Conservation (phyloP, 2,888 invertebrate species). For the Dermolepida albohirtum region DNA sequence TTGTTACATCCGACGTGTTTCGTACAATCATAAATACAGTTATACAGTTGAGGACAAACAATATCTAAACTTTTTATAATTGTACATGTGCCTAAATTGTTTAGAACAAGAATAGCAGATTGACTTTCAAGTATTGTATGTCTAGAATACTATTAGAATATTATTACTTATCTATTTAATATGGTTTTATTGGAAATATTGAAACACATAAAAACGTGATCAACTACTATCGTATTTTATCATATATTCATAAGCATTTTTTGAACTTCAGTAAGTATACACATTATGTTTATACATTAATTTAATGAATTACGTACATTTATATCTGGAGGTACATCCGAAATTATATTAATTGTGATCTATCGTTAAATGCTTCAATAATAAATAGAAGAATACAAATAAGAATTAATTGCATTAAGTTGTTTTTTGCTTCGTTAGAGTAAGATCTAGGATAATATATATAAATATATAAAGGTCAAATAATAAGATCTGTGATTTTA, state of each 20-base stretch:
- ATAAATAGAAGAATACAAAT: too few species aligned
- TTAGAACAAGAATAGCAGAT: too few species aligned
- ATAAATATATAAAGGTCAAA: too few species aligned
- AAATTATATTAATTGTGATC: constrained; percentile 3
- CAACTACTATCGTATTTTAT: constrained; percentile 15
- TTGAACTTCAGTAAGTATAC: constrained; percentile 10
- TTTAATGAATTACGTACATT: constrained; percentile 38
- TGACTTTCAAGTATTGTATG: constrained; percentile 15
- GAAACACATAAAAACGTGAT: constrained; percentile 17
- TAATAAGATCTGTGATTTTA: too few species aligned
- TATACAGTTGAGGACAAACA: constrained; percentile 10
- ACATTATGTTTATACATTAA: constrained; percentile 13
- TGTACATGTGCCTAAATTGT: neutral
- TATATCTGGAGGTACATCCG: constrained; percentile 41
- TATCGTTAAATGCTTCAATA: constrained; percentile 5
- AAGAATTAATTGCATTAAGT: too few species aligned
- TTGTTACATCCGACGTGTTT: constrained; percentile 5
- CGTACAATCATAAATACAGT: constrained; percentile 17
- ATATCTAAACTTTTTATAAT: constrained; percentile 22
- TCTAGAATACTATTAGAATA: constrained; percentile 11
- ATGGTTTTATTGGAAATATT: constrained; percentile 14
- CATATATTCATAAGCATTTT: constrained; percentile 34
- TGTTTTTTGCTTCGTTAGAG: too few species aligned
- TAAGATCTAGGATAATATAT: too few species aligned
- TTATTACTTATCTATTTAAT: constrained; percentile 16